Percentiles rank a stretch among this genome's conserved stretches.
These are phyloP conservation scores for Masticophis lateralis DNA, from an alignment of 2,797 vertebrate genomes.

Conservation along the genomic window DNA sequence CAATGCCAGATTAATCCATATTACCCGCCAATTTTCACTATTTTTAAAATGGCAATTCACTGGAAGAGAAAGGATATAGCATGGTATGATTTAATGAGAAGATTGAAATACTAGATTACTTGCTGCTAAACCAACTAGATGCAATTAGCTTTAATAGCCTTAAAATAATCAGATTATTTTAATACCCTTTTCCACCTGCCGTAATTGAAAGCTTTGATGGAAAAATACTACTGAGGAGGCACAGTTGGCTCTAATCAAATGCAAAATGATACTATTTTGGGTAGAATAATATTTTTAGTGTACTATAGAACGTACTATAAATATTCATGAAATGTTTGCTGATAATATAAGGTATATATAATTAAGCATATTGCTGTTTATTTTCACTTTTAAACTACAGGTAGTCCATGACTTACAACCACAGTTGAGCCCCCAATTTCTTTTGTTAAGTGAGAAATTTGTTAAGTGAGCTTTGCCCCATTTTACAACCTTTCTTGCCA, in stretches of 20 bases:
- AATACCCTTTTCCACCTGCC: constrained; percentile 23
- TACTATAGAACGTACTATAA: rapidly evolving
- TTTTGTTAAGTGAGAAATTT: background rate
- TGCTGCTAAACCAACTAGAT: constrained; percentile 52
- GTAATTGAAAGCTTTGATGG: constrained; percentile 22
- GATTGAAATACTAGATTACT: constrained; percentile 51
- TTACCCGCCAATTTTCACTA: constrained; percentile 23
- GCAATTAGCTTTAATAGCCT: constrained; percentile 53
- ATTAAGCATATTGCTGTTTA: background rate
- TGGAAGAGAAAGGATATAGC: constrained; percentile 29
- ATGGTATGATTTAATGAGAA: constrained; percentile 54
- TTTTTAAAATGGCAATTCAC: constrained; percentile 4
- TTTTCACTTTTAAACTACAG: background rate
- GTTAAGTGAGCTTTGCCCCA: background rate
- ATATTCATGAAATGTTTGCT: background rate
- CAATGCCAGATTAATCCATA: constrained; percentile 4
- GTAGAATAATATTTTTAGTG: background rate
- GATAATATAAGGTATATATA: background rate
- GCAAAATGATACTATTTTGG: background rate
- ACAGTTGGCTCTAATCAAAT: background rate
- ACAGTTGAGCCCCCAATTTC: background rate
- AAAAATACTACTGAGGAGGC: constrained; percentile 23
- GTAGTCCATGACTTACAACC: background rate
- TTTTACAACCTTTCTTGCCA: background rate
- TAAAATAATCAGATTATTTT: constrained; percentile 57